Evolutionary conservation across 2,797 vertebrate species (phyloP).

Genomic region (Pantherophis alleghaniensis): DNA sequence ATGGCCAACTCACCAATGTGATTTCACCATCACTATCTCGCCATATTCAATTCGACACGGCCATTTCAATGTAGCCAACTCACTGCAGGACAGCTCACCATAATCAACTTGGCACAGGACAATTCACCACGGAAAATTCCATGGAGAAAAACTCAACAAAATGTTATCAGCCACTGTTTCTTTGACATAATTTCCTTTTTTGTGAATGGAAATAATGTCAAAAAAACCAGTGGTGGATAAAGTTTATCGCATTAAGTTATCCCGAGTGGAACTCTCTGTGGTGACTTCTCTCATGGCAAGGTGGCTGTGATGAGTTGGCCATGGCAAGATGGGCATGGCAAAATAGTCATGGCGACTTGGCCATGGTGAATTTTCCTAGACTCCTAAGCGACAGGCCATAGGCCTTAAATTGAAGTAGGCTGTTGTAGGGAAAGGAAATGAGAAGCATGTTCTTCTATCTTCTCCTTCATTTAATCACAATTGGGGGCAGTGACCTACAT

Average conservation of each 20-base stretch:
- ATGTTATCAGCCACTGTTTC: not conserved
- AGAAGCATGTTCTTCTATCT: not conserved
- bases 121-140: not conserved
- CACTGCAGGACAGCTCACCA: not conserved
- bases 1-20: not conserved
- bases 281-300: fast-evolving
- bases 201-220: not conserved
- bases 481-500: too few species aligned
- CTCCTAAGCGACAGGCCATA: not conserved
- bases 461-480: not conserved
- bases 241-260: not conserved
- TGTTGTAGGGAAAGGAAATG: not conserved
- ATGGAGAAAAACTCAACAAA: not conserved
- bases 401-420: not conserved
- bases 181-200: not conserved
- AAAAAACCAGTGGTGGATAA: not conserved
- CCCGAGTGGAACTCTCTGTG: not conserved
- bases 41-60: too few species aligned
- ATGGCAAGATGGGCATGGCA: not conserved
- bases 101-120: not conserved
- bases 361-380: not conserved
- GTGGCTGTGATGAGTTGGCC: not conserved
- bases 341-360: not conserved
- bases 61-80: not conserved
- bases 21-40: not conserved